Conservation (phyloP, 2,888 invertebrate species). For the Toxonevra muliebris region DNA sequence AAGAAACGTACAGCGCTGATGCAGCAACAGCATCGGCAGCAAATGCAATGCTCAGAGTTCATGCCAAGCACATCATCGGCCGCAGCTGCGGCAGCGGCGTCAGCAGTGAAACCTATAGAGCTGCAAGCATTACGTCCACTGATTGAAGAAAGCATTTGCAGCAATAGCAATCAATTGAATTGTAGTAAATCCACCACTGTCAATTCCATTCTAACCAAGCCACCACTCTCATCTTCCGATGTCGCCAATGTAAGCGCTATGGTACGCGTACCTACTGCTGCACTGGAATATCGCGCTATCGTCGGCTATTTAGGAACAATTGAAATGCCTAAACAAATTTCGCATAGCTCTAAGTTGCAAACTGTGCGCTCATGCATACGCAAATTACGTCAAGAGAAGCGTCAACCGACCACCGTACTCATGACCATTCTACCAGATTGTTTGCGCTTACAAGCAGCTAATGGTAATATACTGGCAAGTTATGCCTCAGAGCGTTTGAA, state of each 20-base stretch:
- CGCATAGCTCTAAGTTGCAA: slow-evolving; percentile 77
- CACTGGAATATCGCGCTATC: slow-evolving; percentile 82
- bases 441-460: slow-evolving; percentile 80
- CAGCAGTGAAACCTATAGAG: slow-evolving; percentile 27
- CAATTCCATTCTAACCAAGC: slow-evolving; percentile 37
- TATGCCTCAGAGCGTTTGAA: slow-evolving; percentile 87
- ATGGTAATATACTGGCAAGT: slow-evolving; percentile 82
- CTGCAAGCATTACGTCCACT: slow-evolving; percentile 52
- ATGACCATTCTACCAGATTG: slow-evolving; percentile 85
- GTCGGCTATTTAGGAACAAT: slow-evolving; percentile 96
- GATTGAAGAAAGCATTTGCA: slow-evolving; percentile 50
- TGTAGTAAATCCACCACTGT: slow-evolving; percentile 42
- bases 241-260: slow-evolving; percentile 65
- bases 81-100: not conserved
- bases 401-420: slow-evolving; percentile 84
- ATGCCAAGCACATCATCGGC: slow-evolving; percentile 24
- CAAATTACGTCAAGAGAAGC: slow-evolving; percentile 87
- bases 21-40: slow-evolving; percentile 26
- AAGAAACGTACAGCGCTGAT: slow-evolving; percentile 51
- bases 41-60: slow-evolving; percentile 30
- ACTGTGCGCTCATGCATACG: slow-evolving; percentile 88
- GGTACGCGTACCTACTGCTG: slow-evolving; percentile 61
- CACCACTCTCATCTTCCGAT: slow-evolving; percentile 57
- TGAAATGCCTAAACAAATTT: slow-evolving; percentile 88
- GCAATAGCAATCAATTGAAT: slow-evolving; percentile 7